These are phyloP conservation scores for Anoplophora glabripennis DNA, from an alignment of 1,140 invertebrate species.

Conservation along the genomic window DNA sequence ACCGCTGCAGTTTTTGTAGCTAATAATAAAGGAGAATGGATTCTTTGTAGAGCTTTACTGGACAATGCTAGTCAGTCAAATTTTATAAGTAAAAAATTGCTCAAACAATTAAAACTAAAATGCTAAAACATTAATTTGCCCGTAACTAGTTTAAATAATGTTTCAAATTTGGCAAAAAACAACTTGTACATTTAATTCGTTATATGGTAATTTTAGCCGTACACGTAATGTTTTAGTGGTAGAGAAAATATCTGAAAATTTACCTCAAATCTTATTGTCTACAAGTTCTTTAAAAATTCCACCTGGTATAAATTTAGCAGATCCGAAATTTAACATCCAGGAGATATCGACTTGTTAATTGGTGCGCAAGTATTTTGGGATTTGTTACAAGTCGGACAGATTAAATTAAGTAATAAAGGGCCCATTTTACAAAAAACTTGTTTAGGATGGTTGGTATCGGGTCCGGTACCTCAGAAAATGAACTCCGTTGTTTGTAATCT, in stretches of 20 bases:
- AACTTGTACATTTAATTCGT: too few relatives aligned
- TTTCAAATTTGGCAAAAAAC: conserved; percentile 8
- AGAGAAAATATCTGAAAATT: conserved; percentile 15
- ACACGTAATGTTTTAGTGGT: conserved; percentile 10
- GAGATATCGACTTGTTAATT: conserved; percentile 14
- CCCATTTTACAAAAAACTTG: conserved; percentile 16
- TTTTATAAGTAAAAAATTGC: conserved; percentile 7
- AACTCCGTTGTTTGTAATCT: neutral
- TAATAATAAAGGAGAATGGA: too few relatives aligned
- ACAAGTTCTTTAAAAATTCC: conserved; percentile 1
- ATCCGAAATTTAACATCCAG: conserved; percentile 9
- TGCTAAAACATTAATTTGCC: conserved; percentile 1
- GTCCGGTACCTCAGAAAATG: neutral
- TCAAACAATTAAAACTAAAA: neutral
- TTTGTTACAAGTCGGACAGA: conserved; percentile 4
- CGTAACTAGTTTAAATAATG: conserved; percentile 23
- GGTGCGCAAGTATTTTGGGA: conserved; percentile 13
- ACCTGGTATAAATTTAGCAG: conserved; percentile 4
- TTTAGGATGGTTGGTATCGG: conserved; percentile 17
- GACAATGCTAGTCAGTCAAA: conserved; percentile 11
- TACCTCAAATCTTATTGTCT: conserved; percentile 14
- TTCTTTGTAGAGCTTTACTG: conserved; percentile 11
- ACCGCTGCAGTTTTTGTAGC: too few relatives aligned
- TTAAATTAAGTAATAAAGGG: conserved; percentile 4
- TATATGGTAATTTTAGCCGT: conserved; percentile 3